Evolutionary conservation across 1,140 invertebrate genomes (phyloP).

Genomic region (Tribolium castaneum): DNA sequence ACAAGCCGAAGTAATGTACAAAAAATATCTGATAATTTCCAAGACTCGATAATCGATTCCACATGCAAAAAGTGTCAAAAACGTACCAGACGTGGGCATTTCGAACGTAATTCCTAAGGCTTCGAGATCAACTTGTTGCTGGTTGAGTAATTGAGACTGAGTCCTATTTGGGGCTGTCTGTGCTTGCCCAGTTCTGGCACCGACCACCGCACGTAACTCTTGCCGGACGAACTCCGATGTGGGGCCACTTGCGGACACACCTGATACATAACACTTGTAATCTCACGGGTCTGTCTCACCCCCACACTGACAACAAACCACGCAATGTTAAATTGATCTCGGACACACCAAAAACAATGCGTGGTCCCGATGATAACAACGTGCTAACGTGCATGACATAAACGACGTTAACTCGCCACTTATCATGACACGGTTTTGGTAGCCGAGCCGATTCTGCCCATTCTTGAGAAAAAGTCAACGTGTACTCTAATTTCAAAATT

Average conservation of each 20-base stretch:
- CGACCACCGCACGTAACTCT: slow-evolving; percentile 87
- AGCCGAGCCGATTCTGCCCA: neutral
- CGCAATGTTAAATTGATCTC: neutral
- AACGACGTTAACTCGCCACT: neutral
- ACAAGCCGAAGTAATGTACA: slow-evolving; percentile 26
- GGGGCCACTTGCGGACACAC: slow-evolving; percentile 60
- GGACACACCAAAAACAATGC: neutral
- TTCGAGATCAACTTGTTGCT: slow-evolving; percentile 70
- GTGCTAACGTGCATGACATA: slow-evolving; percentile 32
- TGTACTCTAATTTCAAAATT: no score
- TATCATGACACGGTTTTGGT: neutral
- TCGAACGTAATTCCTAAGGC: slow-evolving; percentile 76
- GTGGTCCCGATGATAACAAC: slow-evolving; percentile 11
- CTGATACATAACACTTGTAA: slow-evolving; percentile 45
- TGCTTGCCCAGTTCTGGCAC: slow-evolving; percentile 75
- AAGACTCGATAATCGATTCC: neutral
- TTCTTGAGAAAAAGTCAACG: no score
- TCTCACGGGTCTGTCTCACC: neutral
- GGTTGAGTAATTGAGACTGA: slow-evolving; percentile 49
- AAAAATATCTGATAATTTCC: slow-evolving; percentile 24
- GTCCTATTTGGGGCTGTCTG: slow-evolving; percentile 54
- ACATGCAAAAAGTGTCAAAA: neutral
- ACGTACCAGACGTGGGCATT: slow-evolving; percentile 73
- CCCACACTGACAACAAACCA: neutral
- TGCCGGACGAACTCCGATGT: slow-evolving; percentile 88